Evolutionary conservation across 2,797 vertebrate genomes (phyloP), one percentile per base, ranked within the genome.

Genomic region (Gallinago nigripennis): DNA sequence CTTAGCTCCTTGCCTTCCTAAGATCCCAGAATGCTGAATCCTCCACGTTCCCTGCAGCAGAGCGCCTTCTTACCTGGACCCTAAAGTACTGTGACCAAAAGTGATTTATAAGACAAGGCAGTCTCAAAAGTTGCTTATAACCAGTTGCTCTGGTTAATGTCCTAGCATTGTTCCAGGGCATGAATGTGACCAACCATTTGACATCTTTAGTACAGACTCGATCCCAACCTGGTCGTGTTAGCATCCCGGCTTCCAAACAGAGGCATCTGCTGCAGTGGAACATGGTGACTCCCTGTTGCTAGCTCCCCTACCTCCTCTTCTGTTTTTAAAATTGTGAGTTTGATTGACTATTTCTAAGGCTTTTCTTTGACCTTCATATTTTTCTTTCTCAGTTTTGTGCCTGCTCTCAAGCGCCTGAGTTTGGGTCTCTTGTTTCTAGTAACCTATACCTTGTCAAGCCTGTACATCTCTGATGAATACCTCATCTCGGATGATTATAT

Each of bases 391-490:
- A 99, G 99, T 96, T 91, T 98, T 35, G 11, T 98, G 70, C 99
- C 99, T 31, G 99, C 99, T 77, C 90, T 99, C 95, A 98, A 98
- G 96, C 98, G 99, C 90, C 98, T 99, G 94, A 92, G 96, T 91
- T 96, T 99, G 95, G 99, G 99, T 79, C 98, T 99, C 65, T 50
- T 99, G 75, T 99, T 98, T 97, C 96, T 99, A 73, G 92, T 97
- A 69, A 98, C 98, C 87, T 99, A 99, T 95, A 98, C 98, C 46
- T 96, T 99, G 94, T 98, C 98, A 51, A 98, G 98, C 92, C 98
- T 98, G 2, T 98, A 98, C 90, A 96, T 98, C 96, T 96, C 98
- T 61, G 99, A 99, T 84, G 99, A 98, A 96, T 99, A 99, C 98
- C 98, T 97, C 92, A 95, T 98, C 94, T 99, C 99, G 35, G 98